phyloP scores from a whole-genome alignment of 2,888 invertebrate species.

The Plagodis dolabraria region DNA sequence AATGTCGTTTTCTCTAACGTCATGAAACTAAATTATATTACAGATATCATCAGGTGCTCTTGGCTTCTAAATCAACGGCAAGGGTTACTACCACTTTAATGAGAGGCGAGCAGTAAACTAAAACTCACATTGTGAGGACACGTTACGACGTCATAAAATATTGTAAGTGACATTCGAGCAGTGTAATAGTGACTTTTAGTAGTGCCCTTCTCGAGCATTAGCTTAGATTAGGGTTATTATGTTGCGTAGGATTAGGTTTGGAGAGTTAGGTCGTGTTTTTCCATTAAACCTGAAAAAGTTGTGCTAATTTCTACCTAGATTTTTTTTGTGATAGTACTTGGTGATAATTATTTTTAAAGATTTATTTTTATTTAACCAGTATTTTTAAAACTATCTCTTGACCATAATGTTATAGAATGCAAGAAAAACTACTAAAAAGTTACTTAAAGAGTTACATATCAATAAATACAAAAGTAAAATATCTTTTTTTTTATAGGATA shows the following conservation, averaged over 20 bases:
- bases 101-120: slow-evolving; percentile 54
- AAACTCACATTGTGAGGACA: slow-evolving; percentile 49
- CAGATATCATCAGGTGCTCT: slow-evolving; percentile 28
- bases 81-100: slow-evolving; percentile 44
- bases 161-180: slow-evolving; percentile 64
- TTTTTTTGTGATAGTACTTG: too few species aligned
- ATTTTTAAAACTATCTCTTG: too few species aligned
- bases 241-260: slow-evolving; percentile 28
- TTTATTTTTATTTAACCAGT: too few species aligned
- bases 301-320: too few species aligned
- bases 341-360: too few species aligned
- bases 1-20: neutral
- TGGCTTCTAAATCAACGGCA: slow-evolving; percentile 17
- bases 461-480: too few species aligned
- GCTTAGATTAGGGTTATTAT: slow-evolving; percentile 37
- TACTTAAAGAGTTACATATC: too few species aligned
- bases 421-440: too few species aligned
- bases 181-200: slow-evolving; percentile 66
- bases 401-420: too few species aligned
- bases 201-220: slow-evolving; percentile 47
- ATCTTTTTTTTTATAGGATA: too few species aligned
- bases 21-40: neutral
- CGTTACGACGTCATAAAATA: slow-evolving; percentile 70
- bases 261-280: slow-evolving; percentile 25
- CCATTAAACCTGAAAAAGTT: neutral